Evolutionary conservation across 2,797 vertebrate species (phyloP).

Genomic region (Sebastes variabilis): DNA sequence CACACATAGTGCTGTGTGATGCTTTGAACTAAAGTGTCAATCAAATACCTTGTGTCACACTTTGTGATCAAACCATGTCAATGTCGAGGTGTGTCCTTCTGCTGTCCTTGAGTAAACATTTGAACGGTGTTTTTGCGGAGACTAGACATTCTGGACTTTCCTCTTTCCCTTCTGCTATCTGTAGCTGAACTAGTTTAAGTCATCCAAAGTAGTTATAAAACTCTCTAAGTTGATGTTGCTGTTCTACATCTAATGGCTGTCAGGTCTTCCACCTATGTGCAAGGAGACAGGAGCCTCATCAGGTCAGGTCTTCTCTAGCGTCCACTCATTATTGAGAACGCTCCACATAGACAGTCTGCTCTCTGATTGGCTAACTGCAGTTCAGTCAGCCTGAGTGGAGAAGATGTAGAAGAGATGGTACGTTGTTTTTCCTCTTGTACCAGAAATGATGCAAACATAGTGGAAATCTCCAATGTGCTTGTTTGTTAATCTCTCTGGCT

Average conservation of each 20-base stretch:
- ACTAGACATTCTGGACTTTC: neutral
- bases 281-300: constrained; percentile 23
- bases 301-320: constrained; percentile 18
- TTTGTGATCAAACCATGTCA: neutral
- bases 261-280: neutral
- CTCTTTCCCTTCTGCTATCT: neutral
- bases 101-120: neutral
- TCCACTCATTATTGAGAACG: constrained; percentile 10
- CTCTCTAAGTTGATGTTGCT: neutral
- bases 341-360: constrained; percentile 32
- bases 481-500: neutral
- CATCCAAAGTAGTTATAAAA: neutral
- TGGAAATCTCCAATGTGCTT: neutral
- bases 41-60: neutral
- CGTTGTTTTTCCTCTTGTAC: neutral
- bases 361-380: constrained; percentile 22
- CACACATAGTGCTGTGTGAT: neutral
- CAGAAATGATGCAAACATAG: neutral
- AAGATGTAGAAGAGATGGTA: constrained; percentile 18
- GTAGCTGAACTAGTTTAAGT: neutral
- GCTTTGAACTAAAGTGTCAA: neutral
- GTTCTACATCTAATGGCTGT: neutral
- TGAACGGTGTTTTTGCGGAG: neutral
- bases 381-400: neutral
- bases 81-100: neutral